A percentile compares a stretch with the other conserved stretches of the same genome.
Conservation (phyloP, 2,888 invertebrate species). For the Chloromyia formosa region DNA sequence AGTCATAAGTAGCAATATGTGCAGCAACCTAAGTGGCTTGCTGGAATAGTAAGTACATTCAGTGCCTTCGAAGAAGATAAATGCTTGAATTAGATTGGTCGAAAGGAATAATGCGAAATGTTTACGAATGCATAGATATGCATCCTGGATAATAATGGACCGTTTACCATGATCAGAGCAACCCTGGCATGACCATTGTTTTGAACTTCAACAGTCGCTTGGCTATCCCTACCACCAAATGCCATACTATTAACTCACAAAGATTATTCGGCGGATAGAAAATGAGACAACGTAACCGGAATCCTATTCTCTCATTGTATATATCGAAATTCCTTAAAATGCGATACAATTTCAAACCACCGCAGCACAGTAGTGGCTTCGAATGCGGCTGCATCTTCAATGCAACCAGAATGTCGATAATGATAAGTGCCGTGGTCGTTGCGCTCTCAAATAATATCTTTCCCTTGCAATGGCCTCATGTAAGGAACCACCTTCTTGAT, state of each 20-base stretch:
- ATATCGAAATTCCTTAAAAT: constrained; percentile 8
- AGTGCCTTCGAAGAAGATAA: no score
- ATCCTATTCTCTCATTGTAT: not conserved
- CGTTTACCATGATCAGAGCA: not conserved
- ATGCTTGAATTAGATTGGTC: no score
- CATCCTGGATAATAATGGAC: not conserved
- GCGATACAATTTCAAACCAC: constrained; percentile 20
- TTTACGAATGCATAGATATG: not conserved
- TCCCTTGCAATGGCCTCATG: constrained; percentile 40
- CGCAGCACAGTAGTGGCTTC: constrained; percentile 17
- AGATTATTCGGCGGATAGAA: constrained; percentile 13
- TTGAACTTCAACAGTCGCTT: not conserved
- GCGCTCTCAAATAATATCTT: constrained; percentile 30
- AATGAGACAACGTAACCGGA: not conserved
- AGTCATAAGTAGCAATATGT: no score
- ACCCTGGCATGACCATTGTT: not conserved
- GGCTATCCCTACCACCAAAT: not conserved
- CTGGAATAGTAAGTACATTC: no score
- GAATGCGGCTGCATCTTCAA: constrained; percentile 5
- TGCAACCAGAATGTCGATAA: constrained; percentile 15
- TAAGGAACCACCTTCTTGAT: constrained; percentile 29
- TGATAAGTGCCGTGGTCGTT: constrained; percentile 28
- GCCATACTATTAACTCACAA: not conserved
- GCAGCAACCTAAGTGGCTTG: no score
- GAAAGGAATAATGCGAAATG: not conserved